Base-by-base conservation (phyloP, 2,888 invertebrate species). In the Iphiclides podalirius region DNA sequence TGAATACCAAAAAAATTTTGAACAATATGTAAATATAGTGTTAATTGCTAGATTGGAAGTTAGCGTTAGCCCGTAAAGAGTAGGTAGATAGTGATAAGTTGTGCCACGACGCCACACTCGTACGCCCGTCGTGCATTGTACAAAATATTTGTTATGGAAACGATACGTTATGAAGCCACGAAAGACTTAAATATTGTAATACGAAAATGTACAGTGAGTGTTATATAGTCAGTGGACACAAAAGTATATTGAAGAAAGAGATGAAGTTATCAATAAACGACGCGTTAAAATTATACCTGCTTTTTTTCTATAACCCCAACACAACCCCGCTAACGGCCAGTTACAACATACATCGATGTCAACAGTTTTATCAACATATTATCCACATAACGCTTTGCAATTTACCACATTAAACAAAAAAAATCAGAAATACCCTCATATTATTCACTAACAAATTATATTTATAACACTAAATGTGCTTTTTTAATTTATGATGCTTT, bases 171-270 rank as follows among this genome's bases (percentile, higher is more conserved):
- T 83, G 75, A 80, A 78, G 69, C 72, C 81, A 78, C 76, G 79
- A 83, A 87, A 86, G 83, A 87, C 87, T 86, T 75, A 80, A 85
- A 79, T 85, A 87, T 86, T 89, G 86, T 88, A 85, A 83, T 82
- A 86, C 85, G 72, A 85, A 84, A 83, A 80, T 88, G 88, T 87
- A 87, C 88, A 89, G 89, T 88, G 88, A 87, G 87, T 89, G 88
- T 89, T 88, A 87, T 84, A 85, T 89, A 89, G 87, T 88, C 89
- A 88, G 85, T 89, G 88, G 87, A 87, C 86, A 86, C 86, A 87
- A 87, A 86, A 79, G 40, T 88, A 88, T 89, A 89, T 87, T 82
- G 83, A 83, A 79, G 72, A 80, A 75, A 74, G 76, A 84, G 72
- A 83, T 84, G 80, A 87, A 87, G 86, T 88, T 88, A 86, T 86